Percentiles rank a stretch among this genome's conserved stretches.
Conservation (phyloP, 2,888 invertebrate species). For the Drosophila leonis region DNA sequence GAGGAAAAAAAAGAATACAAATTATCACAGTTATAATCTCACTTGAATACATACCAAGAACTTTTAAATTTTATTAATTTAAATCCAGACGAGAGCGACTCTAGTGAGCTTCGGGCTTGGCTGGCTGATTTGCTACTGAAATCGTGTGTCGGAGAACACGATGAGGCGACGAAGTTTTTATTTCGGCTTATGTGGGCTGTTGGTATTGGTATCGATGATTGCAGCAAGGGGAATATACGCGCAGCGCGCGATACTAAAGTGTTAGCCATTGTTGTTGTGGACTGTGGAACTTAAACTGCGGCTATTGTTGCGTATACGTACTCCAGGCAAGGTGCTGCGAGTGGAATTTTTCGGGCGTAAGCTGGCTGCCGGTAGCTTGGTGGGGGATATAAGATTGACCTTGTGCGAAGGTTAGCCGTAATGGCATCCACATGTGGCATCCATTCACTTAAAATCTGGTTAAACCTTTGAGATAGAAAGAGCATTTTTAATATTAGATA, state of each 20-base stretch:
- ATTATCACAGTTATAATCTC: slow-evolving; percentile 21
- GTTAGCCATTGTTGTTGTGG: slow-evolving; percentile 59
- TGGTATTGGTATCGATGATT: slow-evolving; percentile 25
- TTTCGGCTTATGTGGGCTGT: slow-evolving; percentile 11
- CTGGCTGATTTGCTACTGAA: slow-evolving; percentile 73
- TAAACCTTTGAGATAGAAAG: not conserved
- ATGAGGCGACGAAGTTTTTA: slow-evolving; percentile 27
- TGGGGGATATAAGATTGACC: slow-evolving; percentile 55
- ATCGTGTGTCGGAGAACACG: slow-evolving; percentile 28
- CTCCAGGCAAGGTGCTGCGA: slow-evolving; percentile 43
- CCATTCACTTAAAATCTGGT: slow-evolving; percentile 7
- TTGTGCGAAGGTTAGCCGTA: slow-evolving; percentile 68
- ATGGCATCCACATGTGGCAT: slow-evolving; percentile 47
- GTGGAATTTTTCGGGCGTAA: slow-evolving; percentile 28
- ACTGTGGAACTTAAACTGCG: slow-evolving; percentile 40
- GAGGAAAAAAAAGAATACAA: slow-evolving; percentile 25
- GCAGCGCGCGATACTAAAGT: slow-evolving; percentile 45
- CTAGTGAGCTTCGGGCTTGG: slow-evolving; percentile 60
- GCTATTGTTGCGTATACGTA: slow-evolving; percentile 24
- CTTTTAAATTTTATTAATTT: slow-evolving; percentile 63
- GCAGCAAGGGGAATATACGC: slow-evolving; percentile 34
- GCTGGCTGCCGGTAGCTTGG: slow-evolving; percentile 31
- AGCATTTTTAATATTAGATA: not conserved
- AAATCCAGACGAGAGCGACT: slow-evolving; percentile 63
- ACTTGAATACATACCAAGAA: slow-evolving; percentile 66